Base-by-base conservation (phyloP, 2,113 vertebrate species). In the Guaruba guarouba region DNA sequence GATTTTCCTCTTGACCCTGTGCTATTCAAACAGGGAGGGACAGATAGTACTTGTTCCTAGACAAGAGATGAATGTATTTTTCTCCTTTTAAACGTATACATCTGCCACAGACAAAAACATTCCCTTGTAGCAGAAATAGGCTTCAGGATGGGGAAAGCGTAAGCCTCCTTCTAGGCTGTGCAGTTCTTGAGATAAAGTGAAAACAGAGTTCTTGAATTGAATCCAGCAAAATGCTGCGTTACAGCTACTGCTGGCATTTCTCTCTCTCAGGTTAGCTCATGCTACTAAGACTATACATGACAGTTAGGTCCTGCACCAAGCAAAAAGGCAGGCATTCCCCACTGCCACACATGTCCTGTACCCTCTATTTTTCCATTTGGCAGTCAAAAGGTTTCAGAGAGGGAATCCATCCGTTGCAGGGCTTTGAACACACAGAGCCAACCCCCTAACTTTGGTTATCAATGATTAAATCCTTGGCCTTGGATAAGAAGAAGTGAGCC, bases 391-490 rank as follows among this genome's bases (percentile, higher is more conserved):
- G 14, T 3, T 86, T 81, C 70, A 90, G 52, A 68, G 61, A 27
- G 7, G 14, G 28, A 52, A 33, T 28, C 15, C 13, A 4, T n/a
- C 63, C 3, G 0, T 6, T 5, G 2, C 33, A 55, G 24, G 46
- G 13, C n/a, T 57, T 31, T 57, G 46, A 74, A 43, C 13, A 8
- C 33, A 33, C 28, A 51, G 5, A 41, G 35, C 13, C 66, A 79
- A 9, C 12, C 18, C n/a, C 37, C n/a, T 74, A 8, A 22, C 49
- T 52, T 23, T 1, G 3, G 46, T 49, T 64, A 49, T 25, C 20
- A 35, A 39, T 7, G 3, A 46, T 31, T 49, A 82, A 85, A 78
- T 55, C 25, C 43, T 82, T 77, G 52, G 16, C 23, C 43, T 33
- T 11, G 18, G 15, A 13, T 55, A 44, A 74, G 39, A 73, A 57